Percentiles rank a stretch among this genome's conserved stretches.
Evolutionary conservation across 2,888 invertebrate genomes (phyloP).

Genomic region (Phalera bucephala): DNA sequence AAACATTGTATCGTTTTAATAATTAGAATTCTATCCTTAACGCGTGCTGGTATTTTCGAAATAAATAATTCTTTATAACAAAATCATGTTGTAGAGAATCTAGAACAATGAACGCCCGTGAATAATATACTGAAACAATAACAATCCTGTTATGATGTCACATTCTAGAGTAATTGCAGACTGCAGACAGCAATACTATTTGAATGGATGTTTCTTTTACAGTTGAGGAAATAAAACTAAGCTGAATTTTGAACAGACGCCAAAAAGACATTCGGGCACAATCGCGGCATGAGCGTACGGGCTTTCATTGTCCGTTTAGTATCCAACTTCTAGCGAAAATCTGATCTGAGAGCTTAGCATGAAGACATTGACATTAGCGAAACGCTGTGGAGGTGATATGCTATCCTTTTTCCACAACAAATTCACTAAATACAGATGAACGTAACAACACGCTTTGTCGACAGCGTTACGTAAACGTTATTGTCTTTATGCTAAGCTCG

Average conservation of each 20-base stretch:
- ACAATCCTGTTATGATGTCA: slow-evolving; percentile 23
- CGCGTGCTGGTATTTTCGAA: no score
- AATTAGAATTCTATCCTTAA: no score
- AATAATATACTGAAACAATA: slow-evolving; percentile 3
- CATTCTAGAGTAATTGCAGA: slow-evolving; percentile 22
- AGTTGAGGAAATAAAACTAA: slow-evolving; percentile 35
- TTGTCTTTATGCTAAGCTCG: no score
- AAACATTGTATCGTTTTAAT: no score
- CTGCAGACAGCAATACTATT: slow-evolving; percentile 30
- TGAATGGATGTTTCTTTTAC: slow-evolving; percentile 36
- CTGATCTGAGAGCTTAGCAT: no score
- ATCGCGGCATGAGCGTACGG: slow-evolving; percentile 25
- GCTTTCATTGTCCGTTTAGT: slow-evolving; percentile 14
- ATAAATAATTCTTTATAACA: no score
- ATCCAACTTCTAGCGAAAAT: neutral
- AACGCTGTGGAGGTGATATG: no score
- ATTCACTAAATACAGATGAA: no score
- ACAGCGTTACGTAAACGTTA: no score
- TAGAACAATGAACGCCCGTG: neutral
- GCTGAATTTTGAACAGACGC: slow-evolving; percentile 46
- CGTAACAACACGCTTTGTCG: no score
- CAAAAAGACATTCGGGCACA: slow-evolving; percentile 43
- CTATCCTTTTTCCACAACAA: no score
- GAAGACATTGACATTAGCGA: no score
- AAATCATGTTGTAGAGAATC: neutral